Percentiles rank a stretch among this genome's conserved stretches.
Conservation (phyloP, 2,888 invertebrate genomes). For the Trissonchulus latispiculum region DNA sequence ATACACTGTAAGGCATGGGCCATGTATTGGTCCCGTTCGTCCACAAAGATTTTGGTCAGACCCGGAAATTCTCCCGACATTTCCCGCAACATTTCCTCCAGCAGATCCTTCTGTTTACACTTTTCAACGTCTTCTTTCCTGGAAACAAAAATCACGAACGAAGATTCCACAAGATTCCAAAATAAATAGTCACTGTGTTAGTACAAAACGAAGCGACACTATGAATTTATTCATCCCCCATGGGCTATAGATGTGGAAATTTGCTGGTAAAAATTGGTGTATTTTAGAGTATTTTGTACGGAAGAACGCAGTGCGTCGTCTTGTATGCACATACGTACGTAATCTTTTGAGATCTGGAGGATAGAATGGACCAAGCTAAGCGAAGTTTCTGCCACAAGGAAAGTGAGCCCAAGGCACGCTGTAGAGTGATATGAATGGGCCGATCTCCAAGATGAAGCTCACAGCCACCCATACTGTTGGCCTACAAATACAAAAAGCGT, state of each 20-base stretch:
- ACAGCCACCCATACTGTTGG: slow-evolving; percentile 66
- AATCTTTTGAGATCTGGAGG: slow-evolving; percentile 27
- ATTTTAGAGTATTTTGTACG: too few species aligned
- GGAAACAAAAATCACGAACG: slow-evolving; percentile 24
- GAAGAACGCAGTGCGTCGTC: too few species aligned
- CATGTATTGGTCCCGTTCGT: slow-evolving; percentile 81
- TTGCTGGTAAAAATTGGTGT: too few species aligned
- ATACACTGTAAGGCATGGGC: slow-evolving; percentile 57
- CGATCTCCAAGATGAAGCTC: slow-evolving; percentile 81
- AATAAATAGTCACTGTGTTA: too few species aligned
- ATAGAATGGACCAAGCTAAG: slow-evolving; percentile 66
- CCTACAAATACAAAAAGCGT: slow-evolving; percentile 49
- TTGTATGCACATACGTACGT: too few species aligned
- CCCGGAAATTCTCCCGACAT: slow-evolving; percentile 88
- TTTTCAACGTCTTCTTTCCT: slow-evolving; percentile 87
- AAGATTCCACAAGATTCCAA: neutral
- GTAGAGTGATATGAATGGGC: slow-evolving; percentile 79
- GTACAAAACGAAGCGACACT: too few species aligned
- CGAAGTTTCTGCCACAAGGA: slow-evolving; percentile 78
- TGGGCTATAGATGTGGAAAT: too few species aligned
- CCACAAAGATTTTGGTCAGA: slow-evolving; percentile 77
- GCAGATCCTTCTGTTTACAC: slow-evolving; percentile 76
- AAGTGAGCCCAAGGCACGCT: slow-evolving; percentile 72
- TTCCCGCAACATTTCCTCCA: slow-evolving; percentile 80
- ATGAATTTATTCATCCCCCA: too few species aligned